Conservation (phyloP, 2,888 invertebrate species). For the Drosophila suboccidentalis region DNA sequence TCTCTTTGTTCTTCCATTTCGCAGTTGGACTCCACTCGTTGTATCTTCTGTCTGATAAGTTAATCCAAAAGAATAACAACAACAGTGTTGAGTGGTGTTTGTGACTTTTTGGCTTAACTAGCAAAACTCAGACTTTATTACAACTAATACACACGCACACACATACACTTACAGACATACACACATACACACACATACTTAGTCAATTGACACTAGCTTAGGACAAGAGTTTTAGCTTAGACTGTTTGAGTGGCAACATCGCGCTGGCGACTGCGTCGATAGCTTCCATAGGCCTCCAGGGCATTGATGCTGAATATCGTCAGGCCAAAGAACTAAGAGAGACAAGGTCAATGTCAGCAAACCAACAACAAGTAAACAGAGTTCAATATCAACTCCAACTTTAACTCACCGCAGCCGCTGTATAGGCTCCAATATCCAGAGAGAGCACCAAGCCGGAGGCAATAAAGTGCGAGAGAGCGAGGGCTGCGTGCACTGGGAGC, state of each 20-base stretch:
- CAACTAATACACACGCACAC: constrained; percentile 9
- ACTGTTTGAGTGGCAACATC: constrained; percentile 66
- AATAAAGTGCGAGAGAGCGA: constrained; percentile 61
- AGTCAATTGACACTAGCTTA: constrained; percentile 36
- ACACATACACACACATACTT: constrained; percentile 6
- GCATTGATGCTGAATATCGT: constrained; percentile 64
- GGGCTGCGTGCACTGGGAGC: constrained; percentile 48
- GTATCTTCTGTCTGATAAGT: constrained; percentile 33
- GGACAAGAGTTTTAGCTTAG: constrained; percentile 27
- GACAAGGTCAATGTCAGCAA: constrained; percentile 5
- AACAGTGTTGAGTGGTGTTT: constrained; percentile 8
- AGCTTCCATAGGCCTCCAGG: constrained; percentile 63
- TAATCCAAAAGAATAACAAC: constrained; percentile 9
- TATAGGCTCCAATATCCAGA: constrained; percentile 57
- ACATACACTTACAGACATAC: neutral
- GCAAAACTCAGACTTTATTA: constrained; percentile 48
- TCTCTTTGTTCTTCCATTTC: constrained; percentile 11
- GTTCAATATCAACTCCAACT: neutral
- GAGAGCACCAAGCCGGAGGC: constrained; percentile 68
- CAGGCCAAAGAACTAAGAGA: constrained; percentile 62
- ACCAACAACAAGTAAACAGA: neutral
- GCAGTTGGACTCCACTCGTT: constrained; percentile 7
- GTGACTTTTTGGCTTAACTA: constrained; percentile 50
- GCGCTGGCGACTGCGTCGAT: constrained; percentile 65
- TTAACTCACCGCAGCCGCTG: constrained; percentile 68